phyloP scores from a whole-genome alignment of 2,113 vertebrate species.

The Channa argus region DNA sequence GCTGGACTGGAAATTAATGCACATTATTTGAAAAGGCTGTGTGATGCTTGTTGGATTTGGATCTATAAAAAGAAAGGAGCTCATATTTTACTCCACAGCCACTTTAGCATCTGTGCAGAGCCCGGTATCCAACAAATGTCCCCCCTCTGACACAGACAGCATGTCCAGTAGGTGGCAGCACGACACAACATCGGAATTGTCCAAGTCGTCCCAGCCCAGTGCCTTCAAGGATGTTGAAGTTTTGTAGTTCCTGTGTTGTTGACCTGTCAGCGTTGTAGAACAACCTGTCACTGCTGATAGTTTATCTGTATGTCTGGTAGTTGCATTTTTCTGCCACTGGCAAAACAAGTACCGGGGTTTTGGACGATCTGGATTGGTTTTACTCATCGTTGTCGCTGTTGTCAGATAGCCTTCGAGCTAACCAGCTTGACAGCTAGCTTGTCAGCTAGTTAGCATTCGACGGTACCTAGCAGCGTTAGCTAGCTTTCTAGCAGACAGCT shows the following conservation, averaged over 20 bases:
- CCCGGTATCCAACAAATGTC: too few species aligned
- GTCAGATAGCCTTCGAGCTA: constrained; percentile 33
- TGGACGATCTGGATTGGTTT: not conserved
- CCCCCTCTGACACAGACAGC: not conserved
- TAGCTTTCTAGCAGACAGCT: constrained; percentile 16
- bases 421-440: constrained; percentile 51
- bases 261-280: constrained; percentile 79
- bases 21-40: too few species aligned
- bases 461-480: constrained; percentile 52
- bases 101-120: too few species aligned
- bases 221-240: constrained; percentile 39
- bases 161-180: constrained; percentile 40
- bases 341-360: not conserved
- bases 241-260: constrained; percentile 74
- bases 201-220: constrained; percentile 2
- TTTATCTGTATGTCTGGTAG: constrained; percentile 11
- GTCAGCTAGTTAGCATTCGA: constrained; percentile 26
- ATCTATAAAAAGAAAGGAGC: too few species aligned
- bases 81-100: too few species aligned
- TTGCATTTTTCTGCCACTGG: not conserved
- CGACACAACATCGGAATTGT: constrained; percentile 13
- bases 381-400: not conserved
- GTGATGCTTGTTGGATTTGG: too few species aligned
- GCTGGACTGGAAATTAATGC: too few species aligned
- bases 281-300: constrained; percentile 57